Evolutionary conservation across 2,797 vertebrate genomes (phyloP).

Genomic region (Botia kubotai): DNA sequence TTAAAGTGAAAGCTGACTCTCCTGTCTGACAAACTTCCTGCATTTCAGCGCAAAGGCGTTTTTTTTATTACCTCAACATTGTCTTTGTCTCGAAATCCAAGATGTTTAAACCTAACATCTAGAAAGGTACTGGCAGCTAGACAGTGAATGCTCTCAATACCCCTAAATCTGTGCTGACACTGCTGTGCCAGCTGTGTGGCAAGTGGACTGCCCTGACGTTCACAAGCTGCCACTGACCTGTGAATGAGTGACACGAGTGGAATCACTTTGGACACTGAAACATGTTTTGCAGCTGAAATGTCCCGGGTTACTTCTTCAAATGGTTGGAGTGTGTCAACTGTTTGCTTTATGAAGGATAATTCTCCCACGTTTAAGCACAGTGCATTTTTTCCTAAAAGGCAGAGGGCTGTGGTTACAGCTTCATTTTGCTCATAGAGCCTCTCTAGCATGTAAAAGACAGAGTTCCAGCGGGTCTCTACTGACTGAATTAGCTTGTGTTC

Average conservation of each 20-base stretch:
- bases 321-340: constrained; percentile 22
- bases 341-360: constrained; percentile 43
- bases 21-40: constrained; percentile 45
- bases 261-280: constrained; percentile 47
- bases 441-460: constrained; percentile 34
- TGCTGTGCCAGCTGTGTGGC: constrained; percentile 40
- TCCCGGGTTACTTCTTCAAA: constrained; percentile 46
- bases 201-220: constrained; percentile 27
- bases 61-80: constrained; percentile 41
- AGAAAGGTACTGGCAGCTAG: constrained; percentile 46
- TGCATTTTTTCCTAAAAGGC: constrained; percentile 34
- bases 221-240: constrained; percentile 11
- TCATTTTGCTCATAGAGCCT: constrained; percentile 49
- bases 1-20: constrained; percentile 7
- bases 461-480: constrained; percentile 51
- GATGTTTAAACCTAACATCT: constrained; percentile 39
- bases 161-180: constrained; percentile 31
- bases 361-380: constrained; percentile 43
- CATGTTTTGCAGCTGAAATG: constrained; percentile 40
- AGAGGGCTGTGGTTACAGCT: constrained; percentile 49
- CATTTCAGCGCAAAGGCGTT: constrained; percentile 36
- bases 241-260: constrained; percentile 47
- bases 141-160: constrained; percentile 46
- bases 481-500: constrained; percentile 54
- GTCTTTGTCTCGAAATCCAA: constrained; percentile 35